phyloP scores from a whole-genome alignment of 2,888 invertebrate genomes.

The Leptodirus hochenwartii region DNA sequence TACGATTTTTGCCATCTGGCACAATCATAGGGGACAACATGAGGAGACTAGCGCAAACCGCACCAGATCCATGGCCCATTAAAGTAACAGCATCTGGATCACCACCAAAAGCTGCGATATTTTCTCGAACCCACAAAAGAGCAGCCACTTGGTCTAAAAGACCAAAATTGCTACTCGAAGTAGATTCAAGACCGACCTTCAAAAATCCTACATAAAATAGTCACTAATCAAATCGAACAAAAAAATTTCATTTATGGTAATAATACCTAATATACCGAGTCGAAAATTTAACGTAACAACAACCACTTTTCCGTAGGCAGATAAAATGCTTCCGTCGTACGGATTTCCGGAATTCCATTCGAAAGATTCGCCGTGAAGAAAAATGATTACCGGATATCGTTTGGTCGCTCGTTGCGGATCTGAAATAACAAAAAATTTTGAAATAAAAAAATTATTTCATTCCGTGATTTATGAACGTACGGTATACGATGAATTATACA shows the following conservation, averaged over 20 bases:
- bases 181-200: conserved; percentile 55
- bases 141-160: conserved; percentile 88
- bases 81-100: conserved; percentile 75
- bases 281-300: conserved; percentile 74
- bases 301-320: conserved; percentile 79
- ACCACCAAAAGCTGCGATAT: conserved; percentile 81
- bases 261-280: conserved; percentile 57
- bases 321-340: conserved; percentile 85
- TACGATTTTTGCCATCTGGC: conserved; percentile 20
- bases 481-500: neutral
- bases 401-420: conserved; percentile 6
- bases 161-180: conserved; percentile 76
- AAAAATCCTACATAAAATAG: conserved; percentile 48
- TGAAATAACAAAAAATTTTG: conserved; percentile 9
- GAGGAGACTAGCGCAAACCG: conserved; percentile 81
- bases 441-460: neutral
- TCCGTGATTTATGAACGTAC: neutral
- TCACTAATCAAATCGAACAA: too few relatives aligned
- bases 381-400: conserved; percentile 71
- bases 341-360: conserved; percentile 96
- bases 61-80: conserved; percentile 91
- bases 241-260: neutral
- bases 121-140: conserved; percentile 85
- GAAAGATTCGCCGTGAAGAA: conserved; percentile 89
- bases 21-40: conserved; percentile 77